Conservation (phyloP, 2,113 vertebrate genomes). For the Cebus imitator region DNA sequence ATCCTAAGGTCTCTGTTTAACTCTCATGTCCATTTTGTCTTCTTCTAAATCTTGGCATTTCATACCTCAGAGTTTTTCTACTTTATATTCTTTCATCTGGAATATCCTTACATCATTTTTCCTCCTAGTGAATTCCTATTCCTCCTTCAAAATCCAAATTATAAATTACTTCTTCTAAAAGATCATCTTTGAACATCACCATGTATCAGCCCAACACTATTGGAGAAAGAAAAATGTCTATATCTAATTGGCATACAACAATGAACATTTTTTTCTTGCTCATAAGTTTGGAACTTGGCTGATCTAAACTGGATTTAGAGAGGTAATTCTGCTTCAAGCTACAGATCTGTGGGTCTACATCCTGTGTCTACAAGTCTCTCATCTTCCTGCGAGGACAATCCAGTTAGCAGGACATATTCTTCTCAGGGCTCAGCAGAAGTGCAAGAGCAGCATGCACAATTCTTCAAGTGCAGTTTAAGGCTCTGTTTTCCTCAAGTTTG, state of each 20-base stretch:
- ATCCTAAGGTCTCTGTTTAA: neutral
- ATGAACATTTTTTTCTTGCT: neutral
- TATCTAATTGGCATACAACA: neutral
- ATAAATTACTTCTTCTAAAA: neutral
- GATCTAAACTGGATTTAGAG: neutral
- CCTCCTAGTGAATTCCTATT: neutral
- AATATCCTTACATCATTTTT: neutral
- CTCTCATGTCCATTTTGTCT: neutral
- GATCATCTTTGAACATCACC: neutral
- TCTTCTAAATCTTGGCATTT: neutral
- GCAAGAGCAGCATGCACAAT: neutral
- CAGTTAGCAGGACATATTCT: neutral
- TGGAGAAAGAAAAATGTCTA: neutral
- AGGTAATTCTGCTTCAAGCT: neutral
- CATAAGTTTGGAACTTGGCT: neutral
- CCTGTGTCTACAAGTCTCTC: neutral
- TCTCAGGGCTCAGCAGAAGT: neutral
- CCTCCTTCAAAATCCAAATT: neutral
- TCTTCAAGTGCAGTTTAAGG: neutral
- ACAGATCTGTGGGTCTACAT: neutral
- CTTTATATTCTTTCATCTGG: neutral
- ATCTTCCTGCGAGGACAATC: neutral
- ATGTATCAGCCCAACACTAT: neutral
- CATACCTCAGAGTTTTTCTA: neutral
- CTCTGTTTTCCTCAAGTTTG: neutral